These are phyloP conservation scores for Pseudopleuronectes americanus DNA, from an alignment of 2,797 vertebrate species.

Conservation along the genomic window DNA sequence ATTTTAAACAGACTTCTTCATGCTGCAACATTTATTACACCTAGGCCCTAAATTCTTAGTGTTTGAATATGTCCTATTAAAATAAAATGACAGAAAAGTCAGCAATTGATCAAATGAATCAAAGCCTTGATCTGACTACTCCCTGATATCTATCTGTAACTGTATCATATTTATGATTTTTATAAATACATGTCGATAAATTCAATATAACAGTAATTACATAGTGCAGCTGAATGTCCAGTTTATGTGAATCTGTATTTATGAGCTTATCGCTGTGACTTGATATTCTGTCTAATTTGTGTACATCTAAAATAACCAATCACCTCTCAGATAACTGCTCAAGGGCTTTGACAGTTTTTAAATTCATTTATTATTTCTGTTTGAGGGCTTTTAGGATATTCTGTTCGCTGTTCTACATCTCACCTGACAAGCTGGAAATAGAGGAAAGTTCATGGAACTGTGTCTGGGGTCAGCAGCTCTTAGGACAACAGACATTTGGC, in stretches of 20 bases:
- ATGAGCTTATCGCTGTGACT: neutral
- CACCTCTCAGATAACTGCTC: neutral
- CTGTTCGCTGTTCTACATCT: constrained; percentile 4
- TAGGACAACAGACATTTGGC: constrained; percentile 56
- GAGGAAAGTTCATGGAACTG: constrained; percentile 72
- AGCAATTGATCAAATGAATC: constrained; percentile 8
- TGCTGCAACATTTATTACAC: neutral
- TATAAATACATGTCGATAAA: too few relatives aligned
- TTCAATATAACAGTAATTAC: too few relatives aligned
- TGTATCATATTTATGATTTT: constrained; percentile 10
- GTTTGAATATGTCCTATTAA: neutral
- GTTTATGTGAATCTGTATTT: neutral
- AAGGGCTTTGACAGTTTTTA: neutral
- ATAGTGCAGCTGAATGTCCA: neutral
- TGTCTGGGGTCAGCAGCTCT: constrained; percentile 60
- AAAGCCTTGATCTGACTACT: neutral
- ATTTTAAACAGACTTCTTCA: constrained; percentile 4
- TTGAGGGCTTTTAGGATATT: neutral
- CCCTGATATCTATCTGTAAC: neutral
- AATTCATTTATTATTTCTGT: neutral
- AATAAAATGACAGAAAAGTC: neutral
- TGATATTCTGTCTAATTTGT: neutral
- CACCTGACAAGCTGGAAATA: constrained; percentile 56
- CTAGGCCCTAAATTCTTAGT: neutral
- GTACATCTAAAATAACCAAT: neutral